phyloP scores from a whole-genome alignment of 2,888 invertebrate species.

The Frankliniella fusca region DNA sequence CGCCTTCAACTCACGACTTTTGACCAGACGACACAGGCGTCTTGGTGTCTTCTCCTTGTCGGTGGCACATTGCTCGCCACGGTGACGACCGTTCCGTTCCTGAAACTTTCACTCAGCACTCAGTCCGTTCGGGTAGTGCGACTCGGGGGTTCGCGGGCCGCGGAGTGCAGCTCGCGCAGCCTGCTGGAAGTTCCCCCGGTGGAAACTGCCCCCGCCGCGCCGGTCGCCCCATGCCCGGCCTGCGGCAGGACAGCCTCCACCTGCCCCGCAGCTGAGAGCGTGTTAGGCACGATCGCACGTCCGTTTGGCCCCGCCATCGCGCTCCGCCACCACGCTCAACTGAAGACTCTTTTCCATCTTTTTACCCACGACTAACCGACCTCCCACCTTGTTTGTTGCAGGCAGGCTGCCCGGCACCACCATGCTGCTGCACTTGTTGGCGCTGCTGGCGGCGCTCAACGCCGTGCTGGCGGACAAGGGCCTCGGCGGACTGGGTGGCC shows the following conservation, averaged over 20 bases:
- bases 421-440: not conserved
- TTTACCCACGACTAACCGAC: not conserved
- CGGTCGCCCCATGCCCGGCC: no score
- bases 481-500: not conserved
- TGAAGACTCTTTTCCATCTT: not conserved
- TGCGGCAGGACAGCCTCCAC: no score
- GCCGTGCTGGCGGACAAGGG: slow-evolving; percentile 25
- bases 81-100: no score
- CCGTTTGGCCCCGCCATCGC: not conserved
- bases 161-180: not conserved
- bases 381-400: not conserved
- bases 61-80: no score
- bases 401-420: slow-evolving; percentile 2
- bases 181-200: no score
- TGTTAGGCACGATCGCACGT: slow-evolving; percentile 22
- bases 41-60: no score
- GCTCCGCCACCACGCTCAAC: not conserved
- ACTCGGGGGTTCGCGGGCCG: not conserved
- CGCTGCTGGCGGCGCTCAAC: slow-evolving; percentile 9
- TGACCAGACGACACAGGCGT: no score
- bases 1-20: no score
- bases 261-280: not conserved
- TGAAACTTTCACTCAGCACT: no score
- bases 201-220: no score
- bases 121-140: no score